Percentiles rank a stretch among this genome's conserved stretches.
phyloP scores from a whole-genome alignment of 1,140 invertebrate genomes.

The Pseudomyrmex sp. region DNA sequence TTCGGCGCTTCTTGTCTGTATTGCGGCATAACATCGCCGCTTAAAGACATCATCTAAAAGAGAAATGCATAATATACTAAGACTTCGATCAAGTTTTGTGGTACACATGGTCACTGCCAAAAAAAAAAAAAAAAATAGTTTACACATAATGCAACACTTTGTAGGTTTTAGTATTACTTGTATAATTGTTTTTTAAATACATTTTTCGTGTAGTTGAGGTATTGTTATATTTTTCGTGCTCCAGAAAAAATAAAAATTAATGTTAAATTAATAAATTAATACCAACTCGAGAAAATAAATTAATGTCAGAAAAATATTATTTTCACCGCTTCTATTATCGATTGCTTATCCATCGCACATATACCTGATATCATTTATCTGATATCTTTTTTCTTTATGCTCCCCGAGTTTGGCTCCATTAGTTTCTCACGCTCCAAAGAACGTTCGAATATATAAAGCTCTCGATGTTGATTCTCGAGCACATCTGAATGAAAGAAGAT shows the following conservation, averaged over 20 bases:
- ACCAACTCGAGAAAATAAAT: background rate
- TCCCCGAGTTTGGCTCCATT: constrained; percentile 36
- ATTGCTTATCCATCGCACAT: constrained; percentile 4
- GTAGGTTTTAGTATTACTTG: no score
- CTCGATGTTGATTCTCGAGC: constrained; percentile 32
- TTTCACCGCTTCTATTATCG: background rate
- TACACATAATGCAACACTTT: no score
- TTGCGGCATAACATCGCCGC: constrained; percentile 98
- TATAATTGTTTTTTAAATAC: background rate
- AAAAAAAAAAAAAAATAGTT: no score
- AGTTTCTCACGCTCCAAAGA: constrained; percentile 35
- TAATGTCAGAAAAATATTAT: constrained; percentile 23
- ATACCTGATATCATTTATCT: constrained; percentile 14
- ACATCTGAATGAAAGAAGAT: constrained; percentile 15
- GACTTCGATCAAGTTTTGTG: background rate
- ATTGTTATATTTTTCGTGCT: background rate
- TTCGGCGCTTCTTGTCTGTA: constrained; percentile 99
- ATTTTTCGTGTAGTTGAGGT: background rate
- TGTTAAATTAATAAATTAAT: background rate
- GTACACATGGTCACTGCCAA: no score
- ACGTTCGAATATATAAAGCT: constrained; percentile 40
- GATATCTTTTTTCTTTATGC: constrained; percentile 26
- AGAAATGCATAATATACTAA: background rate
- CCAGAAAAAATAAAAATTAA: background rate
- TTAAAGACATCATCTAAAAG: constrained; percentile 97